Base-by-base conservation (phyloP, 2,113 vertebrate species). In the Chaetodon trifascialis region DNA sequence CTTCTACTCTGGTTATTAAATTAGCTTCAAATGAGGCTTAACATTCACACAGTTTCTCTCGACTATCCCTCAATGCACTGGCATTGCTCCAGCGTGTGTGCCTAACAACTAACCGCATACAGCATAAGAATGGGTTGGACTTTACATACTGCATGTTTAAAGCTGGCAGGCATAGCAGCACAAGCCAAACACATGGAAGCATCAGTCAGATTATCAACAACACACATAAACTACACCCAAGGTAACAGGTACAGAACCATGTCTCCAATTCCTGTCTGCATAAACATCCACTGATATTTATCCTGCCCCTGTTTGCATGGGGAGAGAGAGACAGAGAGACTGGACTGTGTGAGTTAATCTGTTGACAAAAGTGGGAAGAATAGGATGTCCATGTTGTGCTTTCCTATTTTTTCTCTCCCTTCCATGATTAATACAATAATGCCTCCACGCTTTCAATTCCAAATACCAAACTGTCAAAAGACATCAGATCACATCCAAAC, bases 391-490 rank as follows among this genome's bases (percentile, higher is more conserved):
- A 30, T 71, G 84, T 84, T 88, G 80, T 82, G 75, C 34, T 84
- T 85, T 79, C 23, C 71, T 54, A 21, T 80, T 66, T 82, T 63
- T 84, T 72, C 73, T 82, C 79, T 85, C 68, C 73, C 64, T 71
- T 80, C 84, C 82, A 79, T 79, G 73, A 89, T 91, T 88, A 91
- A 91, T 78, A 85, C 82, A 85, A 83, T 83, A 87, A 89, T 73
- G 70, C 84, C 76, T 85, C 56, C 36, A 62, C 10, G 75, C 87
- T 85, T 91, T 89, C 89, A 91, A 74, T 83, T 65, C 80, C 83
- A 91, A 91, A 91, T 89, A 91, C 89, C 89, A 84, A 88, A 73
- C 85, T 91, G 89, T 91, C 89, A 89, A 46, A 87, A 66, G 73
- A 81, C 71, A 91, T 91, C 80, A 86, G 71, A 71, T 88, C 89